phyloP scores from a whole-genome alignment of 1,140 invertebrate species.

The Trichonephila inaurata region DNA sequence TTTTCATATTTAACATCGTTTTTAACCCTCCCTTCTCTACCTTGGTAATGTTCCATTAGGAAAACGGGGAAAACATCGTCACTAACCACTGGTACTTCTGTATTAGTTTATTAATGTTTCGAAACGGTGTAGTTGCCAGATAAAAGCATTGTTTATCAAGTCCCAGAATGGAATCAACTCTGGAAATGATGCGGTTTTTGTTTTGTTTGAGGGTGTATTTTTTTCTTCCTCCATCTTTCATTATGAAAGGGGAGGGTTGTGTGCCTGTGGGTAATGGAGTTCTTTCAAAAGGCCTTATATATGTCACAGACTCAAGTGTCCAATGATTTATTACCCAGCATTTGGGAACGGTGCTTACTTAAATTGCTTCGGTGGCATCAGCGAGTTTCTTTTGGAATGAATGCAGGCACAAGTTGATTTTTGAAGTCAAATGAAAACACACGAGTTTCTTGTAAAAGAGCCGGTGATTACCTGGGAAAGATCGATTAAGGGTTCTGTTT shows the following conservation, averaged over 20 bases:
- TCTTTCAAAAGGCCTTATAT: conserved; percentile 69
- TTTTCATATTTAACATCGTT: conserved; percentile 75
- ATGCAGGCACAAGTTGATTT: not conserved
- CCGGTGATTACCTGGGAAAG: not conserved
- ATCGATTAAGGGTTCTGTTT: not conserved
- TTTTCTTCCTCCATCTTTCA: conserved; percentile 54
- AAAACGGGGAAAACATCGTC: conserved; percentile 19
- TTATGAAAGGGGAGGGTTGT: conserved; percentile 27
- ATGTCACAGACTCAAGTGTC: conserved; percentile 68
- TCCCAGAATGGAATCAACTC: not conserved
- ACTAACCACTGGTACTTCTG: conserved; percentile 63
- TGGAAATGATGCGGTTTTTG: conserved; percentile 14
- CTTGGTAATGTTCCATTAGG: conserved; percentile 60
- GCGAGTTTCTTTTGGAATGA: not conserved
- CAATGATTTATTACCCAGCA: conserved; percentile 66
- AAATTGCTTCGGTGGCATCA: conserved; percentile 24
- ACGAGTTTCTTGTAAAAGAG: not conserved
- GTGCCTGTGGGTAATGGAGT: conserved; percentile 30
- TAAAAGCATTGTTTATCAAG: conserved; percentile 75
- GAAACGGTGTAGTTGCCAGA: conserved; percentile 30
- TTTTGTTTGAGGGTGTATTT: not conserved
- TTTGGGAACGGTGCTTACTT: conserved; percentile 57
- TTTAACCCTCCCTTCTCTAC: conserved; percentile 25
- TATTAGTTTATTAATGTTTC: conserved; percentile 69
- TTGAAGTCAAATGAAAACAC: not conserved